Base-by-base conservation (phyloP, 1,140 invertebrate species). In the Phymastichus coffea region DNA sequence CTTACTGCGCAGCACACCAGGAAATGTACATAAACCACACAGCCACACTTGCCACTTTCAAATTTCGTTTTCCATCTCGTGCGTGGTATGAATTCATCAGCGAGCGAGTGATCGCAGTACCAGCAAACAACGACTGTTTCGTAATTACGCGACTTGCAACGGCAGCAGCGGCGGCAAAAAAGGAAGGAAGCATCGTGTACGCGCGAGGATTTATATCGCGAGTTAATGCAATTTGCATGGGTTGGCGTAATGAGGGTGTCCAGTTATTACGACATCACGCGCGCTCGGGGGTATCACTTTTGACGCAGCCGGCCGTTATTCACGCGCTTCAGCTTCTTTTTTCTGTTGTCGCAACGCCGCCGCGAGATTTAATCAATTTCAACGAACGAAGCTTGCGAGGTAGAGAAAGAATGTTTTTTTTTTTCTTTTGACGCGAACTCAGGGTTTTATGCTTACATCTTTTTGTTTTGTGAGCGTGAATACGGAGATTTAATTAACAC, bases 301-400 rank as follows among this genome's bases (percentile, higher is more conserved):
- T 51, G 23, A 47, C 23, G 19, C 20, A 37, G 12, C 7, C n/a
- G n/a, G 10, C 26, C 1, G 19, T 41, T 14, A 49, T 57, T 43
- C 37, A 43, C 12, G 19, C 12, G 19, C 15, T 14, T 38, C 30
- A 4, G 3, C 14, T 17, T 28, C 9, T 20, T 10, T 19, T 20
- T 9, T 40, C 19, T 12, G 19, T 41, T 30, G 55, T 43, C 48
- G 38, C 49, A 40, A n/a, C n/a, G n/a, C 41, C 41, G 25, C 46
- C 23, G 28, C 28, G 47, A 48, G 44, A 51, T 37, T 63, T 66
- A 64, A 66, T 66, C 37, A 37, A 37, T 62, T 58, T 22, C 22
- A n/a, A n/a, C n/a, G n/a, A n/a, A n/a, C n/a, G n/a, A n/a, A n/a
- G n/a, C n/a, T n/a, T n/a, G n/a, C n/a, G n/a, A n/a, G n/a, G n/a